Conservation (phyloP, 2,113 vertebrate genomes). For the Phodopus roborovskii region DNA sequence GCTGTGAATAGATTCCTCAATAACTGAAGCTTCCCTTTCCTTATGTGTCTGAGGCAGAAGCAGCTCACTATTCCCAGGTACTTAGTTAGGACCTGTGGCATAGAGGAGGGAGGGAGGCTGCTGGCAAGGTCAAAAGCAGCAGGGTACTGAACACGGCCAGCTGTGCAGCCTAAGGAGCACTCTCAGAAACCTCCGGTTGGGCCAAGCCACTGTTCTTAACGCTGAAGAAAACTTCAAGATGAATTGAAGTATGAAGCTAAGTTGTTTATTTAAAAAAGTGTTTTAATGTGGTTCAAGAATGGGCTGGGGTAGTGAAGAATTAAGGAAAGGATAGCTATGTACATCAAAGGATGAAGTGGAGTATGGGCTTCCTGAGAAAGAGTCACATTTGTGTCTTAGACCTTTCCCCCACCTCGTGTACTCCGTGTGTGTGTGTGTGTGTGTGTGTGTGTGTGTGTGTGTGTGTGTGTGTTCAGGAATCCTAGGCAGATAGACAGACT, state of each 20-base stretch:
- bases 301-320: neutral
- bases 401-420: no score
- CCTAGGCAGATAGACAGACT: neutral
- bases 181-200: neutral
- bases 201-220: neutral
- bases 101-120: fast-evolving
- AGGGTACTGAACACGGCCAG: neutral
- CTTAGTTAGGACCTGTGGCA: no score
- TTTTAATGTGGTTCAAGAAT: neutral
- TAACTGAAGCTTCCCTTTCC: fast-evolving
- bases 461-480: neutral
- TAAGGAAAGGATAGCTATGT: neutral
- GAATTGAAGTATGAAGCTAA: neutral
- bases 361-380: neutral
- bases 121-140: neutral
- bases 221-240: neutral
- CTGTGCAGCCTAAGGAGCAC: neutral
- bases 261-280: neutral
- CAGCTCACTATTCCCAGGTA: neutral
- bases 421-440: neutral
- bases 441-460: neutral
- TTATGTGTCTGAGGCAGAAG: neutral
- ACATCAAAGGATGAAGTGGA: neutral
- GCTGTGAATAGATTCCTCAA: neutral
- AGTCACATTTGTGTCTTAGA: neutral